Evolutionary conservation across 2,797 vertebrate genomes (phyloP).

Genomic region (Acanthornis magna): DNA sequence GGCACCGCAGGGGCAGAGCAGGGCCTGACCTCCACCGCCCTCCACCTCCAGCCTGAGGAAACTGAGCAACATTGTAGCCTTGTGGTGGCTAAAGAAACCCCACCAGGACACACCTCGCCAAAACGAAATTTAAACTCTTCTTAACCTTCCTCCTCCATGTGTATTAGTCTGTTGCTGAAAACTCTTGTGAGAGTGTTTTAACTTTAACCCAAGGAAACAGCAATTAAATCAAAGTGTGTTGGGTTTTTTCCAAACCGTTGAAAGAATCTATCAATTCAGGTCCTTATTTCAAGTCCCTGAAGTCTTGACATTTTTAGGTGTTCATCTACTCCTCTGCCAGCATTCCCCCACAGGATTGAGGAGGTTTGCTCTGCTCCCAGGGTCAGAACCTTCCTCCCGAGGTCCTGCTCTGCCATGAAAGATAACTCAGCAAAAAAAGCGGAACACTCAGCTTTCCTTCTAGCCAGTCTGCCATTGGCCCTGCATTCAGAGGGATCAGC

Average conservation of each 20-base stretch:
- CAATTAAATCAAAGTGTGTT: background rate
- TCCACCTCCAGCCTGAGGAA: background rate
- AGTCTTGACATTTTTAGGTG: background rate
- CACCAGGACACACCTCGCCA: background rate
- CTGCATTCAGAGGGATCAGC: fast-evolving
- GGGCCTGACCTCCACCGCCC: too few species aligned
- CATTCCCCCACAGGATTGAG: background rate
- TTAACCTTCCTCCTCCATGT: background rate
- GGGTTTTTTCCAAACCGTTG: background rate
- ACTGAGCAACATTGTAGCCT: background rate
- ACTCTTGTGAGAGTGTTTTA: background rate
- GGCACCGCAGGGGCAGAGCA: background rate
- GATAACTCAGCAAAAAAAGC: background rate
- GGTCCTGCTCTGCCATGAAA: background rate
- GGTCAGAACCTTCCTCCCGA: fast-evolving
- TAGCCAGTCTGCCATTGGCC: background rate
- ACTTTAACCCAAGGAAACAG: background rate
- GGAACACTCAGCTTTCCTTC: background rate
- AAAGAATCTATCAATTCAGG: background rate
- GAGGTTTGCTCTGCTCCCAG: background rate
- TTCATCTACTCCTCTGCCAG: fast-evolving
- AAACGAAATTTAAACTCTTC: background rate
- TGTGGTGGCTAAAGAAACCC: background rate
- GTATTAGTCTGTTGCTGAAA: background rate
- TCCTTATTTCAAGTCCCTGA: background rate